These are phyloP conservation scores for Columba livia DNA, from an alignment of 2,113 vertebrate genomes.

Conservation along the genomic window DNA sequence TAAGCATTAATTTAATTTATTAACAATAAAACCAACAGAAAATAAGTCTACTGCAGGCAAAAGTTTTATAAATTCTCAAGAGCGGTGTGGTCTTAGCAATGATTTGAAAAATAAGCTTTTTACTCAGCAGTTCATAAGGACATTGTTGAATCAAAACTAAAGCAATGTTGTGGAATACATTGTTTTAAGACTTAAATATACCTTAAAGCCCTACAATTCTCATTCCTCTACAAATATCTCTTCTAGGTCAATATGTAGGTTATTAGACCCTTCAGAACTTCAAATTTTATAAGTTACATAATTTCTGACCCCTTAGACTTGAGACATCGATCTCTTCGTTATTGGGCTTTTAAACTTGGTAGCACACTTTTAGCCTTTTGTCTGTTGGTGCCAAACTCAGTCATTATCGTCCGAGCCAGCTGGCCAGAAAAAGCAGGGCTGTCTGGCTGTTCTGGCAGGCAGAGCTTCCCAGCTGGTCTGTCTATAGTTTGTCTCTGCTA, in stretches of 20 bases:
- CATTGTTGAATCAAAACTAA: neutral
- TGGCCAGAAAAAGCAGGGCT: neutral
- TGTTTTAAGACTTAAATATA: neutral
- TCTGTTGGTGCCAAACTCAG: neutral
- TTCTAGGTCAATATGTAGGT: neutral
- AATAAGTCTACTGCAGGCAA: neutral
- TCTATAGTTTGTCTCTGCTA: neutral
- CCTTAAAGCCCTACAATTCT: neutral
- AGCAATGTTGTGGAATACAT: neutral
- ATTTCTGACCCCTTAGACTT: neutral
- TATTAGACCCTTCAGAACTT: neutral
- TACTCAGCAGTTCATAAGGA: neutral
- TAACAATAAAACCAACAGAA: neutral
- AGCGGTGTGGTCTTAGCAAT: neutral
- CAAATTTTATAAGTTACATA: neutral
- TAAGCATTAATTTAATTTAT: neutral
- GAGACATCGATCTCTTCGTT: rapidly evolving
- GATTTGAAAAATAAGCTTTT: neutral
- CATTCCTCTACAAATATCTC: neutral
- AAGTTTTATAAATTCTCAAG: neutral
- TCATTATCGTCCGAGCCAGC: neutral
- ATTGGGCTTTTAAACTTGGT: neutral
- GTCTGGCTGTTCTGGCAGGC: neutral
- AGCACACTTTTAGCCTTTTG: neutral
- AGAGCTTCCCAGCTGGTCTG: neutral